phyloP scores from a whole-genome alignment of 1,140 invertebrate species.

The Papilio xuthus region DNA sequence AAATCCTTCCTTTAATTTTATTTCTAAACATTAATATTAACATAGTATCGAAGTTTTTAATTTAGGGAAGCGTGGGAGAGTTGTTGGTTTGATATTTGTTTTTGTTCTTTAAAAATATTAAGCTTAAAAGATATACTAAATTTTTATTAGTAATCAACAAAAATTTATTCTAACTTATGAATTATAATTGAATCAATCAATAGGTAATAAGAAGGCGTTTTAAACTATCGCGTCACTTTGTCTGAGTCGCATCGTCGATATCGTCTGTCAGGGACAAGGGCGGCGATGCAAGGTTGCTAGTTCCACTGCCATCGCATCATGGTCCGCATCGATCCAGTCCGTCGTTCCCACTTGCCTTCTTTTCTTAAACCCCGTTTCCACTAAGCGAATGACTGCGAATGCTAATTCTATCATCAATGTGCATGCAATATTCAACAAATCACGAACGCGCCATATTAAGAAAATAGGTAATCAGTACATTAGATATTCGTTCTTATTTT shows the following conservation, averaged over 20 bases:
- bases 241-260: background rate
- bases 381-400: background rate
- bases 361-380: constrained; percentile 36
- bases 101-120: too few species aligned
- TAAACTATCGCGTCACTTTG: background rate
- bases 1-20: background rate
- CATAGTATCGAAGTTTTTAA: too few species aligned
- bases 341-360: constrained; percentile 50
- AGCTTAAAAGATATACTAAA: too few species aligned
- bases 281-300: constrained; percentile 58
- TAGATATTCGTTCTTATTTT: too few species aligned
- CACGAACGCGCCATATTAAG: background rate
- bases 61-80: too few species aligned
- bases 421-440: background rate
- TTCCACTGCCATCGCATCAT: constrained; percentile 42
- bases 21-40: too few species aligned
- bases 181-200: background rate
- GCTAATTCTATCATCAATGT: background rate
- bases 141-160: too few species aligned
- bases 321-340: constrained; percentile 67
- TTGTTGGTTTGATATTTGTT: too few species aligned
- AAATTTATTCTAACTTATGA: background rate
- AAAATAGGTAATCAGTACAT: too few species aligned
- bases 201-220: background rate
- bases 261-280: constrained; percentile 33